A percentile compares a stretch with the other conserved stretches of the same genome.
phyloP scores from a whole-genome alignment of 2,888 invertebrate genomes.

The Drosophila quinaria region DNA sequence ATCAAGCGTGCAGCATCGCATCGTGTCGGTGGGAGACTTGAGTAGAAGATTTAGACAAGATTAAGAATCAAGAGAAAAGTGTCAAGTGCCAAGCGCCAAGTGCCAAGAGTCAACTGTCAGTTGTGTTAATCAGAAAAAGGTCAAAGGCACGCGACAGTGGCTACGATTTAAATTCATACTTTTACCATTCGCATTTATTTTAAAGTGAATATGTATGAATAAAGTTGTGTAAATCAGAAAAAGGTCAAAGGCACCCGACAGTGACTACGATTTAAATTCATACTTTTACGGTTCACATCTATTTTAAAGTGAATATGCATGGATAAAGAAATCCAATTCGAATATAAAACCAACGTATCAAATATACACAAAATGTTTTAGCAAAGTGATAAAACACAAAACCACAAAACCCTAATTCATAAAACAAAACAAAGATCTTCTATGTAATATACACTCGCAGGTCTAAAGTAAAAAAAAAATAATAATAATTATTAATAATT shows the following conservation, averaged over 20 bases:
- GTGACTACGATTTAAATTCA: neutral
- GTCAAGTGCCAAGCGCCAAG: neutral
- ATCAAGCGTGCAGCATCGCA: slow-evolving; percentile 61
- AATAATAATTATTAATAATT: slow-evolving; percentile 52
- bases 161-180: neutral
- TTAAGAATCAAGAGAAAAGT: neutral
- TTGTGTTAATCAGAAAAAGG: slow-evolving; percentile 4
- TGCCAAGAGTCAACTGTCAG: neutral
- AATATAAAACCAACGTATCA: slow-evolving; percentile 2
- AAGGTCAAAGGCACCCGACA: slow-evolving; percentile 6
- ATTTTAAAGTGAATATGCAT: neutral
- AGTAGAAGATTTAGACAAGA: slow-evolving; percentile 33
- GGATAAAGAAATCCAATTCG: neutral
- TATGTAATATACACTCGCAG: neutral
- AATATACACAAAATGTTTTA: slow-evolving; percentile 12
- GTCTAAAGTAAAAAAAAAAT: slow-evolving; percentile 15
- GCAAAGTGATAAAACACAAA: slow-evolving; percentile 12
- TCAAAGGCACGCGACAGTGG: slow-evolving; percentile 2
- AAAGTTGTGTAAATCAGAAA: slow-evolving; percentile 5
- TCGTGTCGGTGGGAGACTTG: slow-evolving; percentile 30
- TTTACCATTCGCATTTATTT: neutral
- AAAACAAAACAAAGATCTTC: slow-evolving; percentile 2
- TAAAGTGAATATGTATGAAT: neutral
- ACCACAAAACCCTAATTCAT: slow-evolving; percentile 3
- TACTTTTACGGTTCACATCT: neutral